phyloP scores from a whole-genome alignment of 2,797 vertebrate genomes.

The Petrocephalus schoutedeni region DNA sequence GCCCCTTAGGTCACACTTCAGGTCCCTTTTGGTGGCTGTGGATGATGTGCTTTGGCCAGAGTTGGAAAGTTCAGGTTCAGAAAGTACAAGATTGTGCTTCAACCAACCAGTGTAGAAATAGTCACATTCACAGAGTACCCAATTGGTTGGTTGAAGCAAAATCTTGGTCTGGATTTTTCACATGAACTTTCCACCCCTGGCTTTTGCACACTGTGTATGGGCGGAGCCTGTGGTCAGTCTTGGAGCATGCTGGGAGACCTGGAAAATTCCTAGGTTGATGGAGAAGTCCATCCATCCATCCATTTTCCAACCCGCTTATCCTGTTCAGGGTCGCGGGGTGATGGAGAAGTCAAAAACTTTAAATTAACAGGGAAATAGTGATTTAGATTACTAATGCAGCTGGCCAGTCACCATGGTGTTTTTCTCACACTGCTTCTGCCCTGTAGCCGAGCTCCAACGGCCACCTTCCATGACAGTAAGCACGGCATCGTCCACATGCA shows the following conservation, averaged over 20 bases:
- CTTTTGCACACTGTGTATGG: not conserved
- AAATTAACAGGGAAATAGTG: not conserved
- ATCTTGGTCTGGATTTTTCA: too few species aligned
- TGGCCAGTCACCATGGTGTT: not conserved
- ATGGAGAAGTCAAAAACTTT: not conserved
- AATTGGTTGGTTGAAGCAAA: too few species aligned
- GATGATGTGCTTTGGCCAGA: not conserved
- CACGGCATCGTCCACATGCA: conserved; percentile 87
- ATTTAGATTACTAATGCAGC: not conserved
- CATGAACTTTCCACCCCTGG: too few species aligned
- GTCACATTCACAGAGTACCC: too few species aligned
- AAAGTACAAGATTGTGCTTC: too few species aligned
- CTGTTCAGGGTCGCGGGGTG: too few species aligned
- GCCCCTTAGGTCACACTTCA: not conserved
- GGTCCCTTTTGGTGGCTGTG: not conserved
- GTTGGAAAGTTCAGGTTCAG: too few species aligned
- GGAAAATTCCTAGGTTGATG: not conserved
- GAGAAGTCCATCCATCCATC: too few species aligned
- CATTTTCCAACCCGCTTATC: too few species aligned
- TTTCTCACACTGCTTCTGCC: not conserved
- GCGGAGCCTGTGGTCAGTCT: not conserved
- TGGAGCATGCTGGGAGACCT: not conserved
- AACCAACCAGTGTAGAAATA: too few species aligned
- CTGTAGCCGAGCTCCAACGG: conserved; percentile 82
- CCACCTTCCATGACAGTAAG: conserved; percentile 94